Base-by-base conservation (phyloP, 2,113 vertebrate genomes). In the Prolemur simus region DNA sequence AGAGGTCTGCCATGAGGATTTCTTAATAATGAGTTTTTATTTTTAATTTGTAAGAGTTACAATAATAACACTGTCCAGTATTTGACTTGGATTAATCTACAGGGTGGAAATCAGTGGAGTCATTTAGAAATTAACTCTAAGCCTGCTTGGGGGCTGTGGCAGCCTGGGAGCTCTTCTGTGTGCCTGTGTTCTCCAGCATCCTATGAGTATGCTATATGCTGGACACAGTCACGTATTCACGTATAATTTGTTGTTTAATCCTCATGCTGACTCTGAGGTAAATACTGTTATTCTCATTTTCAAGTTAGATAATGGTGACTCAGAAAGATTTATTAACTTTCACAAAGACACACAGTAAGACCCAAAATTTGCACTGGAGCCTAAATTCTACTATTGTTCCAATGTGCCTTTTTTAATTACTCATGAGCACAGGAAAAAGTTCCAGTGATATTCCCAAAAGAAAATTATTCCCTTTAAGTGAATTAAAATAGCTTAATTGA, bases 61-160 rank as follows among this genome's bases (percentile, higher is more conserved):
- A 63, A 1, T 92, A n/a, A 2, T 92, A n/a, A 63, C 27, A 86
- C 68, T 45, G 25, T 74, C 12, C 5, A 42, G 7, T 87, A 54
- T 84, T 69, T 81, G 27, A 49, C 52, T 85, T 97, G 54, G 13
- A 39, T 82, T 95, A 94, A 34, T 80, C 58, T 88, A 77, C 54
- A 49, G 20, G 58, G 71, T 91, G 12, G 54, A 87, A 58, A 73
- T 96, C 58, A 64, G 17, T 87, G 69, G 88, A 94, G 47, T 83
- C 52, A 37, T 81, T 92, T 83, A n/a, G 86, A 88, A 95, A 91
- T 64, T 73, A 80, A 47, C 76, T 95, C 14, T 66, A 29, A 49
- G 18, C 37, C 58, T 93, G 11, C 11, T 60, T 93, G 42, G 64
- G 77, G 81, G 34, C 13, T 58, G 4, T 63, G 58, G 39, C 23